Evolutionary conservation across 2,888 invertebrate genomes (phyloP).

Genomic region (Dryococelus australis): DNA sequence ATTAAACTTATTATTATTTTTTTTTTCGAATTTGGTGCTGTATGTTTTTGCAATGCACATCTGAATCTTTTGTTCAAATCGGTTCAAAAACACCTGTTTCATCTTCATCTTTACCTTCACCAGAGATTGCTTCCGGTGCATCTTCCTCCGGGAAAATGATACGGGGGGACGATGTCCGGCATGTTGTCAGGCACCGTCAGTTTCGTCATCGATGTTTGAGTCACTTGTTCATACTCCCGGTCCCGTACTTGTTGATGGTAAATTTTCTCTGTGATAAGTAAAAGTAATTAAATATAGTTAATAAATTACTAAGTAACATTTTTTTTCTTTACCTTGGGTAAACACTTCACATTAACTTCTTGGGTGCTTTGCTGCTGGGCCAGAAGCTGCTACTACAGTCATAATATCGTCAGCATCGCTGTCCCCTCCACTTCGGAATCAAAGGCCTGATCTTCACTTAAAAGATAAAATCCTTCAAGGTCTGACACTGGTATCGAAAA

Average conservation of each 20-base stretch:
- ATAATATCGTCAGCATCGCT: conserved; percentile 19
- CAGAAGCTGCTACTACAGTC: neutral
- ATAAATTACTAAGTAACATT: neutral
- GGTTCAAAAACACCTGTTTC: neutral
- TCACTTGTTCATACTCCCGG: neutral
- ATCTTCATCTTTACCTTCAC: no score
- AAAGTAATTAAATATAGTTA: neutral
- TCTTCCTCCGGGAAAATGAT: no score
- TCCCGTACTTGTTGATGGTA: neutral
- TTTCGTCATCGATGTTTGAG: no score
- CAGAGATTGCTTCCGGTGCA: no score
- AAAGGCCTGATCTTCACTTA: conserved; percentile 18
- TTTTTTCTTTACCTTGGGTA: neutral
- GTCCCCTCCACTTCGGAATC: conserved; percentile 25
- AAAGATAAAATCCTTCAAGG: neutral
- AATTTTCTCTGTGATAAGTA: neutral
- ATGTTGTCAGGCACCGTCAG: no score
- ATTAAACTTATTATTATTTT: conserved; percentile 8
- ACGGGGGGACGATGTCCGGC: no score
- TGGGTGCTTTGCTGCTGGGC: conserved; percentile 4
- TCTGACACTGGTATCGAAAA: neutral
- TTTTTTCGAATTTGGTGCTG: neutral
- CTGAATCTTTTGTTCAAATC: neutral
- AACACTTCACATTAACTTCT: neutral
- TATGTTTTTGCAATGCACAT: neutral